Percentiles rank a stretch among this genome's conserved stretches.
These are phyloP conservation scores for Aphaenogaster rudis DNA, from an alignment of 1,140 invertebrate genomes.

Conservation along the genomic window DNA sequence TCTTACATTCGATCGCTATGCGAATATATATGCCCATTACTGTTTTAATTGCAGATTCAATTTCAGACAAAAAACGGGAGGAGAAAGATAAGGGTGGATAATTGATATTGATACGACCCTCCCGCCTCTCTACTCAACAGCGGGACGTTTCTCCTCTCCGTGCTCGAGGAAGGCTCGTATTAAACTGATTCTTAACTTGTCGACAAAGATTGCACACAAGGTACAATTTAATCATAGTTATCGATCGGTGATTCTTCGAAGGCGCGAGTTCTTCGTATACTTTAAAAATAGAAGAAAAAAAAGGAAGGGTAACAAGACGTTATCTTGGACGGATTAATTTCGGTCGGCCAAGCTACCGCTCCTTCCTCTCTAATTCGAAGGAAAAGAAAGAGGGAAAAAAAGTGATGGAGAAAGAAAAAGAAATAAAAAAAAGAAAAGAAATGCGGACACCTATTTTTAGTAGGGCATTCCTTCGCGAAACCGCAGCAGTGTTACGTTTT, in stretches of 20 bases:
- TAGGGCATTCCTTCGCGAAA: constrained; percentile 80
- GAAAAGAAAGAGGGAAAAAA: constrained; percentile 1
- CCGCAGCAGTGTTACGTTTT: constrained; percentile 84
- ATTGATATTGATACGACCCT: background rate
- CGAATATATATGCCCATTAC: background rate
- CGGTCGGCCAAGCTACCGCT: constrained; percentile 22
- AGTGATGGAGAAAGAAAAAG: background rate
- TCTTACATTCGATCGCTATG: background rate
- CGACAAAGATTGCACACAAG: constrained; percentile 62
- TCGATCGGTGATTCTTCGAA: constrained; percentile 38
- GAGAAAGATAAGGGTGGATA: constrained; percentile 7
- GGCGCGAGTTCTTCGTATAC: constrained; percentile 54
- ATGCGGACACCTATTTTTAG: constrained; percentile 73
- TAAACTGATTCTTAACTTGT: constrained; percentile 68
- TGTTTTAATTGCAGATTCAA: constrained; percentile 17
- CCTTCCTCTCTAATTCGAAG: background rate
- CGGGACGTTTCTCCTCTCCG: background rate
- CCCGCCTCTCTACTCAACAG: background rate
- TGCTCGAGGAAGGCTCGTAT: constrained; percentile 56
- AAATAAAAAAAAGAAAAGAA: background rate
- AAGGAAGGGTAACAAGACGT: background rate
- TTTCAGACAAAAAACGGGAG: constrained; percentile 10
- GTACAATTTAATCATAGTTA: constrained; percentile 70
- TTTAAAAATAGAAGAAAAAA: constrained; percentile 65
- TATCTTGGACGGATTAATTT: constrained; percentile 56